A percentile compares a stretch with the other conserved stretches of the same genome.
These are phyloP conservation scores for Zosterops japonicus DNA, from an alignment of 2,113 vertebrate species.

Conservation along the genomic window DNA sequence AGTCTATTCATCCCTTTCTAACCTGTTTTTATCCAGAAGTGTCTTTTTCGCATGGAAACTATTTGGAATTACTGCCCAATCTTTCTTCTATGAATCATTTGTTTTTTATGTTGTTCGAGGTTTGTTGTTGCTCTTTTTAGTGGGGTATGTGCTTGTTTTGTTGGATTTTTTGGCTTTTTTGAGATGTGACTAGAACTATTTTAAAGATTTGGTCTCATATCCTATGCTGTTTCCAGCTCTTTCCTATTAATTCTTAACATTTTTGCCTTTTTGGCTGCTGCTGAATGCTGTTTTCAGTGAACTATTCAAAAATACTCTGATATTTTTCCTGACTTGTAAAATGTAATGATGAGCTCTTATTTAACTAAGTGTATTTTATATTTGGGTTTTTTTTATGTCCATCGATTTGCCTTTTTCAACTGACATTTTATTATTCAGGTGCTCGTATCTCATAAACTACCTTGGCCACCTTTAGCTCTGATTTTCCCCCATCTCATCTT, in stretches of 20 bases:
- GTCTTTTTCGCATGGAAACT: not conserved
- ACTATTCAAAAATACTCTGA: not conserved
- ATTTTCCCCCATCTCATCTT: not conserved
- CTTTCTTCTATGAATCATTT: not conserved
- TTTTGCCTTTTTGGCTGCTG: not conserved
- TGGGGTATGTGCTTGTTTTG: not conserved
- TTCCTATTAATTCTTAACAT: not conserved
- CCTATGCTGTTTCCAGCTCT: not conserved
- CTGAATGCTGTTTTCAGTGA: not conserved
- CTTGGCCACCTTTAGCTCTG: not conserved
- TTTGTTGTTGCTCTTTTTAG: not conserved
- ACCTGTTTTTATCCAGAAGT: not conserved
- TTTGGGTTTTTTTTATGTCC: not conserved
- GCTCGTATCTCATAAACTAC: not conserved
- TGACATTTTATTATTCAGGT: not conserved
- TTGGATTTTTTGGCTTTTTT: not conserved
- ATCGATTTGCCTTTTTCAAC: not conserved
- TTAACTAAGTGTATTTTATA: not conserved
- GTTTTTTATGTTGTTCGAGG: not conserved
- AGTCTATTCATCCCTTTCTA: not conserved
- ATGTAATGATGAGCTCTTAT: not conserved
- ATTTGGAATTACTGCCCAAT: not conserved
- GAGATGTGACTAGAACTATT: not conserved
- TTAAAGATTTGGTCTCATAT: not conserved
- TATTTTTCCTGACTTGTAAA: not conserved